Evolutionary conservation across 2,888 invertebrate genomes (phyloP), one percentile per base, ranked within the genome.

Genomic region (Priocnemis perturbator): DNA sequence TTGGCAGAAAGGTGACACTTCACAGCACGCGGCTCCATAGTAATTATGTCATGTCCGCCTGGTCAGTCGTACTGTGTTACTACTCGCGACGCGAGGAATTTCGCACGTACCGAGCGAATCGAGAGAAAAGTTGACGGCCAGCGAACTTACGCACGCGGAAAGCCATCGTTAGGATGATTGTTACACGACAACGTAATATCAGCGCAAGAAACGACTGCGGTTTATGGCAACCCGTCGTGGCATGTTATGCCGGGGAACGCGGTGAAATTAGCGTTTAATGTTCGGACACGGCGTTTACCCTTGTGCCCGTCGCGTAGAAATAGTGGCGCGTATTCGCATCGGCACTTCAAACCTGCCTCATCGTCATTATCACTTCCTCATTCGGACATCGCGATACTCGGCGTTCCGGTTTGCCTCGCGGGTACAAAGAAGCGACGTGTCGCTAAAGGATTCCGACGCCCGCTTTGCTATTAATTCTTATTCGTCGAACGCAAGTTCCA

Each of bases 261-360:
- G 53, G 30, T 17, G 30, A 60, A 45, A 53, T 45, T 53, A 52
- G 56, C 53, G 50, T 47, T 58, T 53, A 63, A 66, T 56, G 57
- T 26, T 30, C 44, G 52, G 50, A 55, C 61, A 37, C 56, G 62
- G 62, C 68, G 26, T 20, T 65, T 56, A 61, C 44, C 66, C 66
- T 48, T 60, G 47, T 48, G n/a, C 20, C 23, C 44, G 20, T 21
- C 57, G 37, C 50, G 20, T 37, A 15, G 48, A 30, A 48, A 58
- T 50, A 58, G 52, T 61, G 53, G 45, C 37, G 56, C 47, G 30
- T 48, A 57, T 48, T 52, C 55, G 50, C 23, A 30, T 20, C 20
- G 17, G 17, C 37, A 14, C 45, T 15, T 26, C 15, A 45, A 37
- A 47, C 47, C 30, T 50, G 64, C 57, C 57, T 48, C 56, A 11